A percentile compares a stretch with the other conserved stretches of the same genome.
Conservation (phyloP, 2,113 vertebrate species). For the Etheostoma cragini region DNA sequence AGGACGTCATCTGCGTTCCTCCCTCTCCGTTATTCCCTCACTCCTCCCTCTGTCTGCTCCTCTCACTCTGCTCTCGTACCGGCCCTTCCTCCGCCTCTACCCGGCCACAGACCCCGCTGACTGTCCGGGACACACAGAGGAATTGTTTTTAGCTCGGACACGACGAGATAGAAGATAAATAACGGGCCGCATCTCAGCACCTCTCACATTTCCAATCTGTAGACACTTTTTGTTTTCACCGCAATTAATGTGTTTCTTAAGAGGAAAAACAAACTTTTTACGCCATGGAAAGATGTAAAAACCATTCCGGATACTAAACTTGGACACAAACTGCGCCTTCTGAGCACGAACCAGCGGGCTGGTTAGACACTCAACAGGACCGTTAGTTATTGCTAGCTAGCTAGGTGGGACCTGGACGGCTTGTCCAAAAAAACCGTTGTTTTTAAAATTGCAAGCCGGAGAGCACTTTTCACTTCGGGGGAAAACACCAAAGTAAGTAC, state of each 20-base stretch:
- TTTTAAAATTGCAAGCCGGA: not conserved
- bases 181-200: constrained; percentile 51
- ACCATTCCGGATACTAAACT: constrained; percentile 29
- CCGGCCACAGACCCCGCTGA: constrained; percentile 44
- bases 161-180: constrained; percentile 3
- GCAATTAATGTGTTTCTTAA: not conserved
- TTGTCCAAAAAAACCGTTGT: not conserved
- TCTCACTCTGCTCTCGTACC: constrained; percentile 48
- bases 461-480: not conserved
- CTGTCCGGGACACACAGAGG: constrained; percentile 9
- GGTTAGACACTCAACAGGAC: constrained; percentile 33
- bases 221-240: not conserved
- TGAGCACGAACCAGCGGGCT: constrained; percentile 41
- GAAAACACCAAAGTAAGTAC: constrained; percentile 72
- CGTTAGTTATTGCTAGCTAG: constrained; percentile 53
- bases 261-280: constrained; percentile 15
- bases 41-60: constrained; percentile 50
- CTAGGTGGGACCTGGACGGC: constrained; percentile 19
- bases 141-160: not conserved
- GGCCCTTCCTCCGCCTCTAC: constrained; percentile 64
- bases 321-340: constrained; percentile 34
- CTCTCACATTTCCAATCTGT: constrained; percentile 12
- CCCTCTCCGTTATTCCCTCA: constrained; percentile 73
- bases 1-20: constrained; percentile 75
- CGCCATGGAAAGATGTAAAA: constrained; percentile 59